phyloP scores from a whole-genome alignment of 2,113 vertebrate genomes.

The Sturnira hondurensis region DNA sequence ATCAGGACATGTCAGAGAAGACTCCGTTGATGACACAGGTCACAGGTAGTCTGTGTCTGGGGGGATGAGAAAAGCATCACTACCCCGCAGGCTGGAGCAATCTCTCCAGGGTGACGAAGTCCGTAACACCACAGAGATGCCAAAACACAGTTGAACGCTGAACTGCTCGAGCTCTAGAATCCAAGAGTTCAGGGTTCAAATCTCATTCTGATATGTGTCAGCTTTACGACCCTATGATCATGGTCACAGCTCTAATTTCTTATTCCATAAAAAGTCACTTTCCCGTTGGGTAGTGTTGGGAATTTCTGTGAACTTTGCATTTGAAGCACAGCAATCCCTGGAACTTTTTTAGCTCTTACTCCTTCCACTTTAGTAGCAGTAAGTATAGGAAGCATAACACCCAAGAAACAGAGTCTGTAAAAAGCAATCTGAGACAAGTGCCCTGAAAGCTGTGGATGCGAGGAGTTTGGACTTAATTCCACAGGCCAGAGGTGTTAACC shows the following conservation, averaged over 20 bases:
- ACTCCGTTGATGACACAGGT: not conserved
- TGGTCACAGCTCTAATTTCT: no score
- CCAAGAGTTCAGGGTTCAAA: not conserved
- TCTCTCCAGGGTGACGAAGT: not conserved
- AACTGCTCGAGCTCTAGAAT: not conserved
- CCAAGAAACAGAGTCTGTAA: not conserved
- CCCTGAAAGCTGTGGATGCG: not conserved
- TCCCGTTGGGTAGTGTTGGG: not conserved
- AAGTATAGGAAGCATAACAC: not conserved
- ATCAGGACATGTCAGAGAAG: not conserved
- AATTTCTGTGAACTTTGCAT: not conserved
- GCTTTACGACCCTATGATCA: not conserved
- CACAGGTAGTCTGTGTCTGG: not conserved
- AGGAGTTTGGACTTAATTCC: not conserved
- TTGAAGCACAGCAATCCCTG: not conserved
- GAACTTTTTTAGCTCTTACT: not conserved
- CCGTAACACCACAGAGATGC: not conserved
- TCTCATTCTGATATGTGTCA: not conserved
- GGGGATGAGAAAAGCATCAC: not conserved
- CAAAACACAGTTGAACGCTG: not conserved
- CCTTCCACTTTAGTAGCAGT: not conserved
- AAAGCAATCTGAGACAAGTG: not conserved
- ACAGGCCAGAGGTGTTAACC: not conserved
- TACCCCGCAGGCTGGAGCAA: not conserved
- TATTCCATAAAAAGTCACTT: not conserved